These are phyloP conservation scores for Cygnus buccinator DNA, from an alignment of 2,113 vertebrate genomes.

Conservation along the genomic window DNA sequence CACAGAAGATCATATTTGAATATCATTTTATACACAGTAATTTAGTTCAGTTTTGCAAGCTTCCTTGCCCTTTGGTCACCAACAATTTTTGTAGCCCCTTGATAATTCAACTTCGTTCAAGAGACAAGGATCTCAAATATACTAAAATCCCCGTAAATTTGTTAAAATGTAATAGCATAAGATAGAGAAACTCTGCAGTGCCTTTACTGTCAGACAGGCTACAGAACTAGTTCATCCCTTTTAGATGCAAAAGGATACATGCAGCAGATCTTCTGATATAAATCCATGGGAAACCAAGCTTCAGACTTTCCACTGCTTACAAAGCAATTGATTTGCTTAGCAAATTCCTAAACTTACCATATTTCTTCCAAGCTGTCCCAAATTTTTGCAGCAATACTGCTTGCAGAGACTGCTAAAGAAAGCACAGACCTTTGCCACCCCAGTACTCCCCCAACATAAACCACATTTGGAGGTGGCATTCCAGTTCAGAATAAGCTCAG, in stretches of 20 bases:
- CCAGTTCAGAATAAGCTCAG: neutral
- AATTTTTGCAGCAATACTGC: neutral
- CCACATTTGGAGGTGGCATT: fast-evolving
- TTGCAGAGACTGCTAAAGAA: neutral
- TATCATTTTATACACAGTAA: neutral
- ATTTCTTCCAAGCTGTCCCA: neutral
- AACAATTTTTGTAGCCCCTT: neutral
- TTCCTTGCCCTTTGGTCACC: neutral
- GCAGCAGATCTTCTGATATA: neutral
- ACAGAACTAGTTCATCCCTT: neutral
- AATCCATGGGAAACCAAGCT: neutral
- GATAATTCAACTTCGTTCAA: neutral
- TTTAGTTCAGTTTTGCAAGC: neutral
- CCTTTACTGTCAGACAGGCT: neutral
- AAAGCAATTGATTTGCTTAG: neutral
- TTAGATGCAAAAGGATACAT: neutral
- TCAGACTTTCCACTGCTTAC: neutral
- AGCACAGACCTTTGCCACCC: neutral
- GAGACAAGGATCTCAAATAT: neutral
- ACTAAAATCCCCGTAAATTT: neutral
- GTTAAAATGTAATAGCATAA: neutral
- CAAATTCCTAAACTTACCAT: neutral
- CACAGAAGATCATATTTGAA: neutral
- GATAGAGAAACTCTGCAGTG: neutral
- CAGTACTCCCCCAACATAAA: neutral